phyloP scores from a whole-genome alignment of 2,888 invertebrate genomes.

The Melinaea menophilus region DNA sequence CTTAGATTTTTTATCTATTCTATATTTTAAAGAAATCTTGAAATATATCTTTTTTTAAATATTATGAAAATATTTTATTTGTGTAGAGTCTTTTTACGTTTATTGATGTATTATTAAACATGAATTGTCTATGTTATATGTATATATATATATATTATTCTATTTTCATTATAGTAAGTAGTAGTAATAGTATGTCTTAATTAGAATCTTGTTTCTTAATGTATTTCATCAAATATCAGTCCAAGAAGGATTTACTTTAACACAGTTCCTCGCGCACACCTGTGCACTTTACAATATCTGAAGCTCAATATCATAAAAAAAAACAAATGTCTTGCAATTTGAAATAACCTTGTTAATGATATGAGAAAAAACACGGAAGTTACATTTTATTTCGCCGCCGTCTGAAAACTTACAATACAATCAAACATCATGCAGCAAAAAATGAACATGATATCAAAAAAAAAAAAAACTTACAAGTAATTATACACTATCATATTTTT shows the following conservation, averaged over 20 bases:
- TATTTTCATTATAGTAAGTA: too few species aligned
- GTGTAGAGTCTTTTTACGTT: too few species aligned
- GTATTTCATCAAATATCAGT: neutral
- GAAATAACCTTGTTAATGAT: slow-evolving; percentile 1
- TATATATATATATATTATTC: too few species aligned
- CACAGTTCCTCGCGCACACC: neutral
- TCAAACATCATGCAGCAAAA: neutral
- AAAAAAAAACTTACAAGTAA: too few species aligned
- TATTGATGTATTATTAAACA: too few species aligned
- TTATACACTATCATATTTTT: too few species aligned
- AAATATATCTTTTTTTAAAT: neutral
- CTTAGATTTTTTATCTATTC: neutral
- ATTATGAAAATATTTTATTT: too few species aligned
- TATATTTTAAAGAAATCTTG: neutral
- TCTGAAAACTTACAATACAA: neutral
- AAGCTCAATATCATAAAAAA: neutral
- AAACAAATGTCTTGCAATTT: neutral
- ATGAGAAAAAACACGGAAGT: neutral
- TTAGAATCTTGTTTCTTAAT: too few species aligned
- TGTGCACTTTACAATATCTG: neutral
- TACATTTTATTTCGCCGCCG: neutral
- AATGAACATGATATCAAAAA: too few species aligned
- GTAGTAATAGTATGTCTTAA: too few species aligned
- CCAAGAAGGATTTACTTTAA: neutral
- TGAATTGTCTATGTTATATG: too few species aligned